Conservation (phyloP, 2,113 vertebrate species). For the Epinephelus moara region DNA sequence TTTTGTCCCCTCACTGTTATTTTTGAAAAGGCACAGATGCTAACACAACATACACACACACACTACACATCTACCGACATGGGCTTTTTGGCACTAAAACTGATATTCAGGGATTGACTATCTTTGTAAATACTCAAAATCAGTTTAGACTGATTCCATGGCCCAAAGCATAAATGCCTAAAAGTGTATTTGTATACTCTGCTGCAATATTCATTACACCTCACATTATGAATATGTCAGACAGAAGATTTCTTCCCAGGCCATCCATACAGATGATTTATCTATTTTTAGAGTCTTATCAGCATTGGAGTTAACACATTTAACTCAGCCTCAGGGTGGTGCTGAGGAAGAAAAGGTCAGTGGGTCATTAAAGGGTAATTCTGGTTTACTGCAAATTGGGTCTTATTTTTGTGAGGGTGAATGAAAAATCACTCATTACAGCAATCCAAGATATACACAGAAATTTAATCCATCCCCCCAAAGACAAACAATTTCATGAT, state of each 20-base stretch:
- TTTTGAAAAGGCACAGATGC: not conserved
- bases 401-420: not conserved
- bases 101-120: not conserved
- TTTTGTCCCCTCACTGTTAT: not conserved
- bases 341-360: not conserved
- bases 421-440: too few relatives aligned
- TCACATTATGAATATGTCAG: not conserved
- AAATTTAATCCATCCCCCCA: too few relatives aligned
- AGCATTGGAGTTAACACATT: not conserved
- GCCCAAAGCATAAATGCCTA: not conserved
- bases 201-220: not conserved
- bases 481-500: too few relatives aligned
- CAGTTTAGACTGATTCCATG: not conserved
- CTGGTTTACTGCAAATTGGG: not conserved
- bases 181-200: not conserved
- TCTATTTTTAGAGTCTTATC: not conserved
- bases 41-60: not conserved
- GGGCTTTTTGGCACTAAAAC: not conserved
- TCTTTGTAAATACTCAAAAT: not conserved
- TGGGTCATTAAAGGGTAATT: not conserved
- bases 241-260: not conserved
- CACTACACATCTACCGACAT: not conserved
- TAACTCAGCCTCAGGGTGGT: not conserved
- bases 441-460: too few relatives aligned
- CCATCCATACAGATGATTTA: not conserved